A percentile compares a stretch with the other conserved stretches of the same genome.
Evolutionary conservation across 1,140 invertebrate species (phyloP).

Genomic region (Archegozetes longisetosus): DNA sequence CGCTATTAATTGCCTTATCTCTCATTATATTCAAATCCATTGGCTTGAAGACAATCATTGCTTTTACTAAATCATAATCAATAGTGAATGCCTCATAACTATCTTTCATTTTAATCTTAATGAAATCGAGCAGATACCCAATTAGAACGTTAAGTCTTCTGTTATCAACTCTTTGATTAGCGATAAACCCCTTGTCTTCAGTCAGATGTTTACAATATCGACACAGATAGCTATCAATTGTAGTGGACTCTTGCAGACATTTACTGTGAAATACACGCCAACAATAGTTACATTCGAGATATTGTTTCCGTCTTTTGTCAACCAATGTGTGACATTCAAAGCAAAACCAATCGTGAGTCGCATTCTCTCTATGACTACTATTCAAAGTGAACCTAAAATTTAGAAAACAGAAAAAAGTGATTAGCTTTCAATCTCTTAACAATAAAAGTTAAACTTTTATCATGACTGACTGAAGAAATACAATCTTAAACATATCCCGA

Average conservation of each 20-base stretch:
- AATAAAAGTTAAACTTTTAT: too few relatives aligned
- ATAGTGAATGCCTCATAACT: conserved; percentile 31
- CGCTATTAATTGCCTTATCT: neutral
- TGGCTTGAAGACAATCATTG: conserved; percentile 33
- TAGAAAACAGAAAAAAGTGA: too few relatives aligned
- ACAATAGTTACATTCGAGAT: conserved; percentile 40
- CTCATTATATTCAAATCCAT: neutral
- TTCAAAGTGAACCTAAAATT: too few relatives aligned
- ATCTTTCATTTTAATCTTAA: conserved; percentile 6
- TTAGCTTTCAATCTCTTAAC: too few relatives aligned
- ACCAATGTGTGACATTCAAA: neutral
- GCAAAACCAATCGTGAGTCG: neutral
- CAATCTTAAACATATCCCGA: too few relatives aligned
- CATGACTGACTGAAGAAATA: too few relatives aligned
- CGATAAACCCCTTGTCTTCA: conserved; percentile 4
- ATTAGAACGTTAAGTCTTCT: conserved; percentile 30
- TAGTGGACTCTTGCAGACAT: conserved; percentile 38
- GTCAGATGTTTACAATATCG: neutral
- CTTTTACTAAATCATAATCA: neutral
- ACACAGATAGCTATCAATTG: neutral
- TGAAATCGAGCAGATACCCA: neutral
- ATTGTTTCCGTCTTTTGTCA: neutral
- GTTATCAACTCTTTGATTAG: conserved; percentile 32
- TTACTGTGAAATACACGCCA: conserved; percentile 47
- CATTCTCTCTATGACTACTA: neutral